phyloP scores from a whole-genome alignment of 2,888 invertebrate species.

The Papilio gigon region DNA sequence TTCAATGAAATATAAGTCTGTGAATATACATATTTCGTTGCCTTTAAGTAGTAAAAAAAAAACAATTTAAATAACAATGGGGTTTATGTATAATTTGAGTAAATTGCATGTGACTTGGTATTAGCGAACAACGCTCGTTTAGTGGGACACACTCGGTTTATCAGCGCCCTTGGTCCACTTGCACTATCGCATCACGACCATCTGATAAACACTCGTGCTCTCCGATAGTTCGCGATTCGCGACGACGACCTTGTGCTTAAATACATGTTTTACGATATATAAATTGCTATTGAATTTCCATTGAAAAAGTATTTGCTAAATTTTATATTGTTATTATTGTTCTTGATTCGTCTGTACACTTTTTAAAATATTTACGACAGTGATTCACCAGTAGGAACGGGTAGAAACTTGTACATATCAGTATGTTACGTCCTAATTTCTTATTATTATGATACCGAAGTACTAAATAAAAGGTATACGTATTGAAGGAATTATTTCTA shows the following conservation, averaged over 20 bases:
- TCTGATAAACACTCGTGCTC: conserved; percentile 71
- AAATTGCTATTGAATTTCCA: background rate
- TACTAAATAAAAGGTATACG: no score
- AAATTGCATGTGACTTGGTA: background rate
- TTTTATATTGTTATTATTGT: background rate
- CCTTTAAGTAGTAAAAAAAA: background rate
- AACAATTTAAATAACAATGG: background rate
- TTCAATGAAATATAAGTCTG: no score
- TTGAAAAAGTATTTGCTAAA: background rate
- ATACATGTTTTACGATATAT: conserved; percentile 8
- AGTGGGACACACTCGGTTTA: conserved; percentile 71
- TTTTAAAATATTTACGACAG: no score
- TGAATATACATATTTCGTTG: no score
- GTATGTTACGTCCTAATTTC: no score
- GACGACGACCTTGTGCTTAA: conserved; percentile 39
- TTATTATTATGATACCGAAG: no score
- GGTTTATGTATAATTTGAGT: background rate
- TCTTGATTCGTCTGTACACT: no score
- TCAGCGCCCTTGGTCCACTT: conserved; percentile 80
- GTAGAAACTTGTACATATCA: no score
- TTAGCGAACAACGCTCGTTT: conserved; percentile 27
- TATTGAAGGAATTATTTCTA: no score
- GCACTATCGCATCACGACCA: conserved; percentile 62
- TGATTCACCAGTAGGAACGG: no score
- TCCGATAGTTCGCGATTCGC: conserved; percentile 40